Evolutionary conservation across 2,797 vertebrate genomes (phyloP).

Genomic region (Pelodytes ibericus): DNA sequence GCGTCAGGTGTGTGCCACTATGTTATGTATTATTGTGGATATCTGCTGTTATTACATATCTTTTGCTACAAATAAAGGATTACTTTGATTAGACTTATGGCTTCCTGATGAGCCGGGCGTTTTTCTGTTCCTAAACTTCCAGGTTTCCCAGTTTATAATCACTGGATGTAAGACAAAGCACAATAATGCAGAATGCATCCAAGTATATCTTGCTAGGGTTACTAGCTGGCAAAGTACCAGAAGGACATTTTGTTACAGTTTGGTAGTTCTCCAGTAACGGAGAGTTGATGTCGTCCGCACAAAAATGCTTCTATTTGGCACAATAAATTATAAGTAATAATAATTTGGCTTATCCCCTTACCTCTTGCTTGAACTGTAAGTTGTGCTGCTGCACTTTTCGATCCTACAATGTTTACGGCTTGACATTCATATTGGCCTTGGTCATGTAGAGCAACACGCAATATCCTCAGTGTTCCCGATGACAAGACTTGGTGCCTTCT

Average conservation of each 20-base stretch:
- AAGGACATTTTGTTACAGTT: conserved; percentile 6
- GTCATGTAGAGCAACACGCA: conserved; percentile 87
- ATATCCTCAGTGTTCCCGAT: conserved; percentile 86
- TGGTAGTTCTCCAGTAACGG: background rate
- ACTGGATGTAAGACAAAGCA: too few species aligned
- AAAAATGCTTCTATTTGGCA: background rate
- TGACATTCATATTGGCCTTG: conserved; percentile 98
- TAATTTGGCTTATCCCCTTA: conserved; percentile 57
- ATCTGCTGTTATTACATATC: too few species aligned
- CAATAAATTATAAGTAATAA: background rate
- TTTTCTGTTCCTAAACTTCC: too few species aligned
- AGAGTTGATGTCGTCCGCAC: background rate
- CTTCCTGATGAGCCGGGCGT: too few species aligned
- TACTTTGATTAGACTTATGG: too few species aligned
- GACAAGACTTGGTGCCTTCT: conserved; percentile 89
- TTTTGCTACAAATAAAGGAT: too few species aligned
- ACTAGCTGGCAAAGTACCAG: background rate
- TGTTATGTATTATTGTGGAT: too few species aligned
- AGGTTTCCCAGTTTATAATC: too few species aligned
- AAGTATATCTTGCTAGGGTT: background rate
- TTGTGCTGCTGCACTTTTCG: conserved; percentile 78
- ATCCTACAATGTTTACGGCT: conserved; percentile 91
- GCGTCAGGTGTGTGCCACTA: too few species aligned
- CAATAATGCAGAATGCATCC: background rate
- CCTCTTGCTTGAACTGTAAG: conserved; percentile 90